Base-by-base conservation (phyloP, 2,797 vertebrate species). In the Spinus olivaceus region DNA sequence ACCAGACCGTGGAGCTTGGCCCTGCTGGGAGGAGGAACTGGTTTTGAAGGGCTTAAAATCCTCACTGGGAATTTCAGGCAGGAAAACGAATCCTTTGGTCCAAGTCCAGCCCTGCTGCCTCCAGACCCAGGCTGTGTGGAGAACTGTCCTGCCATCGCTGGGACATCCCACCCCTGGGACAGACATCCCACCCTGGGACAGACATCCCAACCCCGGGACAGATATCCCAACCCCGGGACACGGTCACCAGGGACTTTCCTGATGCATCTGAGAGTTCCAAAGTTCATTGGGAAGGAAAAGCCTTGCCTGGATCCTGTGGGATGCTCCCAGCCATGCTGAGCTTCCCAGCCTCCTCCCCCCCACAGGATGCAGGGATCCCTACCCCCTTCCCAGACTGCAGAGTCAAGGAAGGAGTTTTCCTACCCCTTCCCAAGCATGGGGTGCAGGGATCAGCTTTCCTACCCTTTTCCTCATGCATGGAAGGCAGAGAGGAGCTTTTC, bases 1-100 rank as follows among this genome's bases (percentile, higher is more conserved):
- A 54, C 37, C 67, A 15, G 27, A 12, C 22, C 0, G 0, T 0
- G 8, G 12, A 0, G 7, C 3, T 16, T 3, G 39, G 46, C 37
- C 70, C 44, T 25, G 0, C 13, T 0, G 11, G 51, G 54, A 33
- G 4, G 8, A 72, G 41, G 51, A 90, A 42, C 30, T 1, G 3
- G 3, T 20, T 92, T 72, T 21, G 17, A 72, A 65, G 6, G 4
- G 39, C 6, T 92, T 30, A 0, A 88, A 94, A 77, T 27, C 82
- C 91, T 76, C 73, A 1, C 76, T 13, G 46, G 16, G 32, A 35
- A 50, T 50, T 65, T 15, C 59, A 22, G 66, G 17, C 14, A 42
- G 78, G 14, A 47, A 91, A 84, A 66, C 3, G 6, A 69, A 92
- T 78, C 59, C 47, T 54, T 54, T 27, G 74, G 64, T 51, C n/a